Percentiles rank a stretch among this genome's conserved stretches.
Evolutionary conservation across 2,888 invertebrate species (phyloP).

Genomic region (Tipula lateralis): DNA sequence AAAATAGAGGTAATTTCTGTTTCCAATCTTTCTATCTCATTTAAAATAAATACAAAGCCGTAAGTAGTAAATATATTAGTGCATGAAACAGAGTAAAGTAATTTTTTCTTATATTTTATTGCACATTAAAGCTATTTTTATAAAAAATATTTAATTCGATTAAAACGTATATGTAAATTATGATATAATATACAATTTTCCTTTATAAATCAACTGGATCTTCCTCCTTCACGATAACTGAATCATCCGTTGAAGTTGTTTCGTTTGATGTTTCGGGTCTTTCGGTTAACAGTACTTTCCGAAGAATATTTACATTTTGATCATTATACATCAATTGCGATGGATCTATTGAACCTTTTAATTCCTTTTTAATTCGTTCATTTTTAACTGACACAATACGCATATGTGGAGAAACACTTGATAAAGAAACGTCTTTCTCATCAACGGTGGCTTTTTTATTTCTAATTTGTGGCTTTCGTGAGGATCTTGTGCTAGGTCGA

Average conservation of each 20-base stretch:
- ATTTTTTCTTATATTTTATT: neutral
- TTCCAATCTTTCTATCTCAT: no score
- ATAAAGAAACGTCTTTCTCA: neutral
- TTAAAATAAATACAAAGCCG: no score
- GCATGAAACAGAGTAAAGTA: no score
- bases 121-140: constrained; percentile 11
- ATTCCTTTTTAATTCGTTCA: neutral
- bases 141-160: constrained; percentile 19
- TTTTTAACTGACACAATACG: neutral
- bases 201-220: neutral
- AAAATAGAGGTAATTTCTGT: no score
- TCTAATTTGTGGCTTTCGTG: neutral
- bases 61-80: no score
- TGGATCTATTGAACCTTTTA: neutral
- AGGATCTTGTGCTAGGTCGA: constrained; percentile 40
- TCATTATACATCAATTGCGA: neutral
- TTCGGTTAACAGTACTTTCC: neutral
- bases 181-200: neutral
- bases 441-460: neutral
- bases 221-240: neutral
- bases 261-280: neutral
- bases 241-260: neutral
- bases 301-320: neutral
- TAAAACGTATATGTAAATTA: neutral
- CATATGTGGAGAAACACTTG: neutral